Conservation (phyloP, 64 coral and sea anemone species). For the Montipora capricornis region DNA sequence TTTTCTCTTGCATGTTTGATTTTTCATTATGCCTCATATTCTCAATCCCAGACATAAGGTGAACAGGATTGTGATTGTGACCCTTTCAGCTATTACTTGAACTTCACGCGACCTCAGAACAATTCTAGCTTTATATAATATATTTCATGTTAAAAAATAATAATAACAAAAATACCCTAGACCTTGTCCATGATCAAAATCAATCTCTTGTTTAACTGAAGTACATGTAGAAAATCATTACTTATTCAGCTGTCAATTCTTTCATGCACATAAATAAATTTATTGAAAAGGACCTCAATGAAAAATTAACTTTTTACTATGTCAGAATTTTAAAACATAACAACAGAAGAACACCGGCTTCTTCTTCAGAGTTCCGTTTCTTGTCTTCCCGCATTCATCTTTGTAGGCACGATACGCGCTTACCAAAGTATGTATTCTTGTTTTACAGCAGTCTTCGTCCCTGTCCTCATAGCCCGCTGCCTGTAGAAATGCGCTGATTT, state of each 20-base stretch:
- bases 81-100: neutral
- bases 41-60: neutral
- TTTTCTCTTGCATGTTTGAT: neutral
- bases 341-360: neutral
- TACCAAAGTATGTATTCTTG: too few relatives aligned
- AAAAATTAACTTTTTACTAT: neutral
- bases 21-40: neutral
- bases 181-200: neutral
- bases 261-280: neutral
- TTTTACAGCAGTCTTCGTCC: too few relatives aligned
- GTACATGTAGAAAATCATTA: neutral
- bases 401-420: too few relatives aligned
- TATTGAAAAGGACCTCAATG: neutral
- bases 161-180: neutral
- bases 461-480: too few relatives aligned
- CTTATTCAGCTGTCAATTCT: neutral
- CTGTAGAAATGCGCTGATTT: too few relatives aligned
- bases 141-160: neutral
- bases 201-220: neutral
- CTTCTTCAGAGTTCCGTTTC: too few relatives aligned
- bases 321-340: neutral
- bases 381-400: too few relatives aligned
- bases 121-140: neutral
- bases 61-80: neutral
- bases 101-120: neutral